Evolutionary conservation across 2,113 vertebrate species (phyloP).

Genomic region (Calidris pugnax): DNA sequence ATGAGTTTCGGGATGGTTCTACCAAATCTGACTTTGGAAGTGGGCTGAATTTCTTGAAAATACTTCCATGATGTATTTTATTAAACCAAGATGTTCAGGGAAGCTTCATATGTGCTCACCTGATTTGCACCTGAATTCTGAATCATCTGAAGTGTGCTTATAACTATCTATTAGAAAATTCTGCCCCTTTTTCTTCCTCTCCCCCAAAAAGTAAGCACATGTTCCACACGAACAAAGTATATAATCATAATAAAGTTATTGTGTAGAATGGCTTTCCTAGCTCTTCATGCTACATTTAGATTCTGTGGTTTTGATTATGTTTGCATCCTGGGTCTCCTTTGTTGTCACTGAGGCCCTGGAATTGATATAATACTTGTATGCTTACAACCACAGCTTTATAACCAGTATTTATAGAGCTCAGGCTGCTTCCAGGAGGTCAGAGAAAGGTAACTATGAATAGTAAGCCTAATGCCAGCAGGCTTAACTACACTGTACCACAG

Average conservation of each 20-base stretch:
- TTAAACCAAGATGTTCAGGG: background rate
- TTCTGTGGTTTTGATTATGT: background rate
- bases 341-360: background rate
- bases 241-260: background rate
- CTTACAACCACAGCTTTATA: constrained; percentile 3
- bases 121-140: background rate
- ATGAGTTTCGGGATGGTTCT: background rate
- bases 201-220: background rate
- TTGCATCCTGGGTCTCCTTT: constrained; percentile 8
- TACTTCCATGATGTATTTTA: background rate
- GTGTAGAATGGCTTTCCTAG: background rate
- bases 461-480: background rate
- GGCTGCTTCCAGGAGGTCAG: constrained; percentile 21
- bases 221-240: background rate
- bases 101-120: background rate
- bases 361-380: background rate
- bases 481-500: background rate
- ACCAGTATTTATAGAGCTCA: background rate
- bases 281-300: background rate
- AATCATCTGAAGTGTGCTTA: background rate
- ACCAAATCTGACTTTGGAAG: background rate
- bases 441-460: constrained; percentile 22
- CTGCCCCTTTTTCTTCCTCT: background rate
- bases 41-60: background rate
- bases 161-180: background rate